Evolutionary conservation across 2,888 invertebrate species (phyloP).

Genomic region (Scaptomyza cyrtandrae): DNA sequence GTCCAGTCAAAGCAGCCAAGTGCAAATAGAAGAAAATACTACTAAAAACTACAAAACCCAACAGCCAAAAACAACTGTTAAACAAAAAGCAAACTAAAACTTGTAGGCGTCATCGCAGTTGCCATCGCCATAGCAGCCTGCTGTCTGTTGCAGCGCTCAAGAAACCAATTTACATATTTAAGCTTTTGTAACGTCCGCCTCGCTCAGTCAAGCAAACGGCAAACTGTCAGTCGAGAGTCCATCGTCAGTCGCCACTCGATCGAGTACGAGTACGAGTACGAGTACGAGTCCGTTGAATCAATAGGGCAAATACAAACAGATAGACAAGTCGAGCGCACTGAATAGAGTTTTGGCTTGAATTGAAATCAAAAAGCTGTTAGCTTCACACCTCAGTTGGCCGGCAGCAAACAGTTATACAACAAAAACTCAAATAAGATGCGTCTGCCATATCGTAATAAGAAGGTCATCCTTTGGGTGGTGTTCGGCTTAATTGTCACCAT

Average conservation of each 20-base stretch:
- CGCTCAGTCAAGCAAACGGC: neutral
- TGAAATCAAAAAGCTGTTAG: slow-evolving; percentile 45
- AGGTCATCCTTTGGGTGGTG: slow-evolving; percentile 83
- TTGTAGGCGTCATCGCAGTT: slow-evolving; percentile 17
- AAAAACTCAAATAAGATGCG: slow-evolving; percentile 75
- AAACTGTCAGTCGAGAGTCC: neutral
- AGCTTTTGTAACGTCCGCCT: slow-evolving; percentile 39
- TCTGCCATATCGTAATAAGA: slow-evolving; percentile 84
- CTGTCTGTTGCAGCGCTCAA: slow-evolving; percentile 32
- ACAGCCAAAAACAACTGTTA: slow-evolving; percentile 6
- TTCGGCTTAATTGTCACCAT: slow-evolving; percentile 83
- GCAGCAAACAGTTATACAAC: neutral
- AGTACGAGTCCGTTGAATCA: slow-evolving; percentile 20
- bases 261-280: neutral
- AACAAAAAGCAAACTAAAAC: slow-evolving; percentile 29
- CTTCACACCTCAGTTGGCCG: slow-evolving; percentile 35
- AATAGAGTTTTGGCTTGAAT: slow-evolving; percentile 7
- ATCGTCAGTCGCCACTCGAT: too few species aligned
- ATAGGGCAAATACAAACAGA: slow-evolving; percentile 41
- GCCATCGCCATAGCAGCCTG: neutral
- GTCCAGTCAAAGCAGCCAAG: slow-evolving; percentile 23
- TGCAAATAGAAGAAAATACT: slow-evolving; percentile 37
- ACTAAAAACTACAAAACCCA: neutral
- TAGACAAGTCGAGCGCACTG: slow-evolving; percentile 23
- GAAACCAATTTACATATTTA: slow-evolving; percentile 77